These are phyloP conservation scores for Brachionus koreanus DNA, from an alignment of 1,140 invertebrate species.

Conservation along the genomic window DNA sequence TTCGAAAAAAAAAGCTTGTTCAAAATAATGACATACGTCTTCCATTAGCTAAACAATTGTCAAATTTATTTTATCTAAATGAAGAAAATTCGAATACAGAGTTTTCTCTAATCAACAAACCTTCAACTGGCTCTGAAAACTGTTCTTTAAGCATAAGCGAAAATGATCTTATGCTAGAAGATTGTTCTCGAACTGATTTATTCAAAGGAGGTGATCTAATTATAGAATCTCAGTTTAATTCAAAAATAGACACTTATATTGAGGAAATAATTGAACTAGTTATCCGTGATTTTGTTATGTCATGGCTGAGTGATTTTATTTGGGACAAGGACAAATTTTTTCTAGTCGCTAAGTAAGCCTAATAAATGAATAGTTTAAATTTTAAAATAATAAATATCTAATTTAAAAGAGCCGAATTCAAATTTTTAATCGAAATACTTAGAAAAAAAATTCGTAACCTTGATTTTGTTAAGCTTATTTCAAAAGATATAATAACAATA, in stretches of 20 bases:
- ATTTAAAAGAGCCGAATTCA: conserved; percentile 70
- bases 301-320: conserved; percentile 69
- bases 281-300: conserved; percentile 72
- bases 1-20: neutral
- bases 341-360: conserved; percentile 58
- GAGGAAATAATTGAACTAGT: conserved; percentile 76
- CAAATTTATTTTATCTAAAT: neutral
- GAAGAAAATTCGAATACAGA: neutral
- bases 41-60: neutral
- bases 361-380: neutral
- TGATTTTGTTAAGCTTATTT: conserved; percentile 75
- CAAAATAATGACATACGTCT: neutral
- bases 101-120: neutral
- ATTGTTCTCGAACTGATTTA: neutral
- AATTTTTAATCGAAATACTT: conserved; percentile 72
- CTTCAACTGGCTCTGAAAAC: neutral
- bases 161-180: neutral
- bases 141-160: neutral
- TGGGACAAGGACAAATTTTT: conserved; percentile 60
- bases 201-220: neutral
- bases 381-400: neutral
- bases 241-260: conserved; percentile 72
- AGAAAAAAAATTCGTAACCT: conserved; percentile 69
- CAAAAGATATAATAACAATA: conserved; percentile 72
- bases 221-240: conserved; percentile 14